Base-by-base conservation (phyloP, 2,113 vertebrate genomes). In the Oncorhynchus gorbuscha region DNA sequence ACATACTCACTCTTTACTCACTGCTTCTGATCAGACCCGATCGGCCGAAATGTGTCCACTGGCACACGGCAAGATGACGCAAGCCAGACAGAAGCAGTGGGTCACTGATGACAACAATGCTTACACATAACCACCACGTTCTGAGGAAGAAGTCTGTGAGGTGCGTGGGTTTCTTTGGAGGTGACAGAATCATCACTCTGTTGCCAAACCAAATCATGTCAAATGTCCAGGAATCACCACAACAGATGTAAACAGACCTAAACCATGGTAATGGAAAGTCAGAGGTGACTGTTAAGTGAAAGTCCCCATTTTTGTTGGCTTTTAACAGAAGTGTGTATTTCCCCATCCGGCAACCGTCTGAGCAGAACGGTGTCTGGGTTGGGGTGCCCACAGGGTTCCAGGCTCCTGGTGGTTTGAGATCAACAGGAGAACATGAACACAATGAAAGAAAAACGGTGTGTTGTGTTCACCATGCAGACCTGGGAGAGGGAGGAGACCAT, bases 61-160 rank as follows among this genome's bases (percentile, higher is more conserved):
- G 51, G 51, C 68, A 74, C 77, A 69, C 39, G 1, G 35, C n/a
- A 69, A 30, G n/a, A 7, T 32, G 51, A 79, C 69, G 26, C 77
- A 59, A 48, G 8, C 71, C 80, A 82, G 74, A 77, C 59, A 73
- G 61, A 80, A 81, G 20, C 64, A 76, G 12, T 3, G 0, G 73
- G 59, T 81, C 82, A 81, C 72, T 73, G 68, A 85, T 90, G 87
- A 87, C 35, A 45, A 48, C 16, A 65, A 20, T 16, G n/a, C 59
- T 14, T 59, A 69, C 18, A 58, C 64, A 73, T 62, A 9, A 14
- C 35, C 71, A 49, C 32, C 13, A 1, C 4, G 3, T 16, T 14
- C 49, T 51, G 11, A 51, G 49, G 3, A 49, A 65, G 65, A 75
- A 22, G 35, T 76, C 77, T 58, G 3, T 61, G 32, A 18, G 3